These are phyloP conservation scores for Luffia ferchaultella DNA, from an alignment of 2,888 invertebrate species.

Conservation along the genomic window DNA sequence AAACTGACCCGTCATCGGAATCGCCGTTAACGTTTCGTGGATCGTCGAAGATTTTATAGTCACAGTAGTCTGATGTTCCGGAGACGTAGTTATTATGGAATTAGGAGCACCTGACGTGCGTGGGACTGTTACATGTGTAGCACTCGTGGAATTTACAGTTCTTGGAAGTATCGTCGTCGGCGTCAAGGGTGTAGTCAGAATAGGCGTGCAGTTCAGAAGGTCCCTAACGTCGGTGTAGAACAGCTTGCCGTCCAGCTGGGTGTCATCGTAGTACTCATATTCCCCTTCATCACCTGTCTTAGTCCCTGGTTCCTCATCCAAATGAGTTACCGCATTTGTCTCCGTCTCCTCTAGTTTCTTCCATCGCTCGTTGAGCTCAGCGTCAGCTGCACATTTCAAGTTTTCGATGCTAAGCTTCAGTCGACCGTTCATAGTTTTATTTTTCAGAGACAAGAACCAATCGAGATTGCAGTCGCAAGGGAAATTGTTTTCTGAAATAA, in stretches of 20 bases:
- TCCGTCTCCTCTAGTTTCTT: constrained; percentile 30
- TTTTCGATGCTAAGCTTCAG: constrained; percentile 40
- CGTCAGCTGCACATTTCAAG: constrained; percentile 41
- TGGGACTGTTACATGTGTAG: background rate
- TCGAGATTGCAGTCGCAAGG: constrained; percentile 47
- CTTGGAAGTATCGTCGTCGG: constrained; percentile 11
- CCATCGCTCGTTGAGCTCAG: constrained; percentile 34
- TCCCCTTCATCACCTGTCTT: constrained; percentile 23
- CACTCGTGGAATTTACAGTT: constrained; percentile 6
- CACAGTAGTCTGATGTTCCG: background rate
- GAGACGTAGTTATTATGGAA: background rate
- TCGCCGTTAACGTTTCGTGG: constrained; percentile 13
- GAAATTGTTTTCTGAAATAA: constrained; percentile 44
- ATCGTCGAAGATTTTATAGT: constrained; percentile 6
- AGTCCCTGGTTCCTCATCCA: constrained; percentile 20
- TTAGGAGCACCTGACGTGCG: background rate
- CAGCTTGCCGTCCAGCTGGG: constrained; percentile 46
- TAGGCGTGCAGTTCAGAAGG: constrained; percentile 33
- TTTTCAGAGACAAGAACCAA: constrained; percentile 40
- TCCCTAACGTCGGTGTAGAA: constrained; percentile 47
- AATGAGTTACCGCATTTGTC: constrained; percentile 21
- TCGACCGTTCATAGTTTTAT: constrained; percentile 36
- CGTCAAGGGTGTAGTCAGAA: constrained; percentile 7
- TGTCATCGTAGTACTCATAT: constrained; percentile 53
- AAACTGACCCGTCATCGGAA: background rate